Conservation (phyloP, 2,113 vertebrate genomes). For the Entomyzon cyanotis region DNA sequence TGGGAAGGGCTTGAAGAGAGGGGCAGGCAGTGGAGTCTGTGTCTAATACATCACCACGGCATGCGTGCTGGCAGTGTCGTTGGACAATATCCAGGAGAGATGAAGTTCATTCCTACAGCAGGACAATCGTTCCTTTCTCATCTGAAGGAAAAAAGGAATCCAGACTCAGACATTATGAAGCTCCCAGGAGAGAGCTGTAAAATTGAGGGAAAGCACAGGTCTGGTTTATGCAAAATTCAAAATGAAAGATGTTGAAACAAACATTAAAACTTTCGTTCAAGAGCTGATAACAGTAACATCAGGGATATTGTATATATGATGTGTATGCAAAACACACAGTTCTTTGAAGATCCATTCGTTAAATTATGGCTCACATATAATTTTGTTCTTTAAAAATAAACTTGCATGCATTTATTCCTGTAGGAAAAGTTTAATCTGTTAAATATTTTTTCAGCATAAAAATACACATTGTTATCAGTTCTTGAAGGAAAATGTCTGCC, state of each 20-base stretch:
- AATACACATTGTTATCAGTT: not conserved
- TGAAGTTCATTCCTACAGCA: constrained; percentile 25
- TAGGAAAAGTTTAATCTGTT: constrained; percentile 33
- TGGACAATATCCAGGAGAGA: constrained; percentile 57
- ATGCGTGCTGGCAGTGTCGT: not conserved
- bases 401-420: not conserved
- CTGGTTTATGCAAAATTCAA: constrained; percentile 53
- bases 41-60: not conserved
- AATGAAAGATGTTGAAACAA: constrained; percentile 51
- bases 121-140: constrained; percentile 58
- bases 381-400: constrained; percentile 51
- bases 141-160: constrained; percentile 10
- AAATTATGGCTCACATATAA: not conserved
- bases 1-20: not conserved
- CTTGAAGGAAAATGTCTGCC: constrained; percentile 37
- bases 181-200: constrained; percentile 30
- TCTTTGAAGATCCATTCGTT: constrained; percentile 18
- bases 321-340: not conserved
- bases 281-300: constrained; percentile 24
- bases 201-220: constrained; percentile 19
- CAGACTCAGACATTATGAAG: constrained; percentile 24
- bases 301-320: not conserved
- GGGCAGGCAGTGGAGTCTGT: not conserved
- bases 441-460: constrained; percentile 42
- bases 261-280: constrained; percentile 8